A percentile compares a stretch with the other conserved stretches of the same genome.
Conservation (phyloP, 2,113 vertebrate genomes). For the Cavia porcellus region DNA sequence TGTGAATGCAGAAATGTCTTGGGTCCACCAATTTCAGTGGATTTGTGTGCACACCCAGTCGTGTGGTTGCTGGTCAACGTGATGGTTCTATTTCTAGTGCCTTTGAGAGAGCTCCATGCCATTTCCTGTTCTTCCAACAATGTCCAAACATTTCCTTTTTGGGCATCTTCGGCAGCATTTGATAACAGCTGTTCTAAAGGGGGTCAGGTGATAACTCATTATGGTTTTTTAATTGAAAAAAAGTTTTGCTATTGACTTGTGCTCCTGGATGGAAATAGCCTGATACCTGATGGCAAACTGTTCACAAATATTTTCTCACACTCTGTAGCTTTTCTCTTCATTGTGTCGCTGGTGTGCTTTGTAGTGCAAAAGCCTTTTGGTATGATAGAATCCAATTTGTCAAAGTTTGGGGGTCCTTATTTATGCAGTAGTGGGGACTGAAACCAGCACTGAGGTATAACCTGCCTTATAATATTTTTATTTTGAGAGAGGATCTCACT, state of each 20-base stretch:
- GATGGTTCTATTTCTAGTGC: background rate
- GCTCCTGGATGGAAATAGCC: too few species aligned
- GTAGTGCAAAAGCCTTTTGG: background rate
- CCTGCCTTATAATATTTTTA: background rate
- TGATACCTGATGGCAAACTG: background rate
- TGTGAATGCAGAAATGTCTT: background rate
- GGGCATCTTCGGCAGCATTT: background rate
- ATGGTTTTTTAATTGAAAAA: background rate
- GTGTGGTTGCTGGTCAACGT: too few species aligned
- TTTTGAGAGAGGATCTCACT: background rate
- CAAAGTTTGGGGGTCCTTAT: background rate
- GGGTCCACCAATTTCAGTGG: background rate
- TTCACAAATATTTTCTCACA: background rate
- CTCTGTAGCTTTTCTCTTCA: background rate
- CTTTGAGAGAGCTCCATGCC: background rate
- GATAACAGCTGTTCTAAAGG: background rate
- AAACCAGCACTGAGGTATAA: background rate
- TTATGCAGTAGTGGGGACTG: background rate
- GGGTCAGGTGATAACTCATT: background rate
- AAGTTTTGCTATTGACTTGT: background rate
- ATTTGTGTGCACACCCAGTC: background rate
- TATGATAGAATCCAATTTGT: background rate
- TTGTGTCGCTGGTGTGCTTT: background rate
- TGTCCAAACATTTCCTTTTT: background rate
- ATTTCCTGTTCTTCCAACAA: background rate